These are phyloP conservation scores for Hormaphis cornu DNA, from an alignment of 1,140 invertebrate species.

Conservation along the genomic window DNA sequence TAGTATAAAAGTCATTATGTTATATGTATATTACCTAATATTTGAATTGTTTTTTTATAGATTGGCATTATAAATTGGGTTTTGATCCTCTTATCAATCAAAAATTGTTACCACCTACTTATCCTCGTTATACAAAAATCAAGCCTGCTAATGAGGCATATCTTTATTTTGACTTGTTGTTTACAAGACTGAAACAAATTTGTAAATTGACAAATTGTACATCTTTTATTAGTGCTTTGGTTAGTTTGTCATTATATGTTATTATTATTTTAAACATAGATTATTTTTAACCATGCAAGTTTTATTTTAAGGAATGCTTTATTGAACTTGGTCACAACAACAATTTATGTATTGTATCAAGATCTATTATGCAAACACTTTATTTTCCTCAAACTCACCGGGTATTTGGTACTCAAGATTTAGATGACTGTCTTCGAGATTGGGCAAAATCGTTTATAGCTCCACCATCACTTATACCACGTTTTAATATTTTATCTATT, in stretches of 20 bases:
- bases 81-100: slow-evolving; percentile 95
- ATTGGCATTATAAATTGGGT: slow-evolving; percentile 50
- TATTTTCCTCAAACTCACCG: slow-evolving; percentile 53
- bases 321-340: slow-evolving; percentile 79
- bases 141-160: slow-evolving; percentile 72
- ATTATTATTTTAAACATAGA: background rate
- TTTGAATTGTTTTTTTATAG: background rate
- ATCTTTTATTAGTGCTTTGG: slow-evolving; percentile 73
- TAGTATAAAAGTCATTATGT: background rate
- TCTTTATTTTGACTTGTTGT: slow-evolving; percentile 72
- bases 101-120: slow-evolving; percentile 88
- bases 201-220: slow-evolving; percentile 70
- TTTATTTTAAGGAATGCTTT: slow-evolving; percentile 72
- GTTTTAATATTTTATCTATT: slow-evolving; percentile 53
- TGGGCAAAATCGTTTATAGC: slow-evolving; percentile 77
- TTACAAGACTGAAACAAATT: slow-evolving; percentile 68
- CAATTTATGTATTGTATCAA: slow-evolving; percentile 82
- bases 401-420: slow-evolving; percentile 46
- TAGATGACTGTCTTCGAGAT: slow-evolving; percentile 74
- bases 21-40: background rate
- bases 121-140: slow-evolving; percentile 92
- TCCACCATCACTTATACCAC: slow-evolving; percentile 68
- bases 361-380: slow-evolving; percentile 78
- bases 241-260: slow-evolving; percentile 39
- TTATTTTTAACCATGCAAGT: background rate